Base-by-base conservation (phyloP, 1,140 invertebrate genomes). In the Heliconius hewitsoni region DNA sequence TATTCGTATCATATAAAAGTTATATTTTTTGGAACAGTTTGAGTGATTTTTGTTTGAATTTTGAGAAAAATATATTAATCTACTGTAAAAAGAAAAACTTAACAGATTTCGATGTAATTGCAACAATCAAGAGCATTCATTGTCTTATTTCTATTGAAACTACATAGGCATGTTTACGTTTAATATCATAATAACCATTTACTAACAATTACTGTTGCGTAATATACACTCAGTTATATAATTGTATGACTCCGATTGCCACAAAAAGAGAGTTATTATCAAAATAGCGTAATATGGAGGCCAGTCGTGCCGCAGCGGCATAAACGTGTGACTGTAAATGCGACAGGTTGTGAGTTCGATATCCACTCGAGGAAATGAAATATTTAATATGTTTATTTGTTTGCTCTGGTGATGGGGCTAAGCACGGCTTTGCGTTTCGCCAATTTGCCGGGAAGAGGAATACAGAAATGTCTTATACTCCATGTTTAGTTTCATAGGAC, bases 61-160 rank as follows among this genome's bases (percentile, higher is more conserved):
- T 23, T 23, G 9, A 23, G 1, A n/a, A 23, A 23, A 57, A 57
- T 57, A 57, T 57, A 57, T 8, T n/a, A 9, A 8, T 9, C 2
- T 57, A 23, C 3, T 11, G 9, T 23, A 57, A 8, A 57, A 23
- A 57, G n/a, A 57, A 57, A n/a, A 57, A 23, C 1, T 8, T 23
- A 23, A 23, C 3, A 9, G 23, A 66, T 66, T 3, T 66, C 27
- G 27, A 66, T 66, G 11, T 66, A 6, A 66, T 66, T 66, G 5
- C 60, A 66, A 30, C 60, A 66, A 30, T 66, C 55, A 57, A 57
- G n/a, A 19, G 55, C 55, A 19, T 57, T 57, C 8, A 55, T 71
- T 76, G 50, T 70, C 60, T 27, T 76, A 76, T 70, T 76, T 70
- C 74, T 42, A 66, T 42, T 60, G 60, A 30, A 76, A 18, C 57